phyloP scores from a whole-genome alignment of 2,113 vertebrate species.

The Eira barbara region DNA sequence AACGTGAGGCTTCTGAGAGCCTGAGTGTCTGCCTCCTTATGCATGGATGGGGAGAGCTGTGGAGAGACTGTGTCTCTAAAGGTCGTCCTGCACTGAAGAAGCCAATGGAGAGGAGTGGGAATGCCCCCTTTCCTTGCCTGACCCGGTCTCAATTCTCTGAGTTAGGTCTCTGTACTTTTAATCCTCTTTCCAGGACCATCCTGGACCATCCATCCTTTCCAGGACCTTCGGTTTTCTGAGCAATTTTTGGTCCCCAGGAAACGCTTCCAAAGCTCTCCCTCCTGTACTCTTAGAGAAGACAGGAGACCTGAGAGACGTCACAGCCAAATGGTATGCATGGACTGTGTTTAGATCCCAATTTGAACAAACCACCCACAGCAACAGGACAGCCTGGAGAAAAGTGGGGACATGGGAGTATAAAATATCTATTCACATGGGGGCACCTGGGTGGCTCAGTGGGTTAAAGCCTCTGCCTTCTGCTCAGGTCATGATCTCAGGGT shows the following conservation, averaged over 20 bases:
- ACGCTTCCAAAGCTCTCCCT: neutral
- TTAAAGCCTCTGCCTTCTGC: too few species aligned
- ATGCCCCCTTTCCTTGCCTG: neutral
- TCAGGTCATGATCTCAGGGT: too few species aligned
- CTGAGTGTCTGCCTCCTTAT: neutral
- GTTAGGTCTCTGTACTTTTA: neutral
- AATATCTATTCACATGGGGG: neutral
- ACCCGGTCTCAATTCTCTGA: neutral
- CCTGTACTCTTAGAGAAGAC: neutral
- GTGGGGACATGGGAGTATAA: rapidly evolving
- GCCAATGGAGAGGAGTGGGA: neutral
- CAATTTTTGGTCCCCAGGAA: neutral
- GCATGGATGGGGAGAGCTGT: neutral
- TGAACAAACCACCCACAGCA: neutral
- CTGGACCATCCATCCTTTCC: too few species aligned
- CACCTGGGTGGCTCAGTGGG: too few species aligned
- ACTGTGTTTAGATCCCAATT: neutral
- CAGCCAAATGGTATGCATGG: neutral
- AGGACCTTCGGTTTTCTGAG: neutral
- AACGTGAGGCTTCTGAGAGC: neutral
- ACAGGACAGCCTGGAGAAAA: neutral
- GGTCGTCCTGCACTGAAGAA: neutral
- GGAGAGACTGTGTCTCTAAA: neutral
- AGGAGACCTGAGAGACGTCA: neutral
- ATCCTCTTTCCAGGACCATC: neutral